Conservation (phyloP, 1,140 invertebrate genomes). For the Meloidogyne floridensis region DNA sequence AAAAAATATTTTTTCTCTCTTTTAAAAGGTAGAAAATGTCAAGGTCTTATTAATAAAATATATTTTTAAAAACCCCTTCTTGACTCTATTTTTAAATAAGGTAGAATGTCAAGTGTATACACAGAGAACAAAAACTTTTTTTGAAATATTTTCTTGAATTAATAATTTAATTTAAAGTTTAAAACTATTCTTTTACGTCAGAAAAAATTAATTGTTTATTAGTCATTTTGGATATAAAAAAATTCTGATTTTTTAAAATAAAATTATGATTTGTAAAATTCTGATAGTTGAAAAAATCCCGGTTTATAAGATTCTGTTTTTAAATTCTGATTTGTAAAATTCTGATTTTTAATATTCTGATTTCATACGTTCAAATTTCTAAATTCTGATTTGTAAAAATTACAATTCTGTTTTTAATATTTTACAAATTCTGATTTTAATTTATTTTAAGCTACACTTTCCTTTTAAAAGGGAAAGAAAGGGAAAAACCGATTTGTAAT, state of each 20-base stretch:
- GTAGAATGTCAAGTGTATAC: background rate
- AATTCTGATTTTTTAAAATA: too few species aligned
- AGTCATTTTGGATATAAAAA: too few species aligned
- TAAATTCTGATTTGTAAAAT: background rate
- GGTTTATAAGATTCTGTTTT: too few species aligned
- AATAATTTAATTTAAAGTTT: too few species aligned
- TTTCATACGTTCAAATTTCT: too few species aligned
- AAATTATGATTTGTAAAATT: too few species aligned
- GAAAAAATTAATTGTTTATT: too few species aligned
- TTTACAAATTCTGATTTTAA: background rate
- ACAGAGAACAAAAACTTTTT: background rate
- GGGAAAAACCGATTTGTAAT: background rate
- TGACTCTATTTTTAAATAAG: background rate
- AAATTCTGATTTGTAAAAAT: background rate
- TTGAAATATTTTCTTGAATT: background rate
- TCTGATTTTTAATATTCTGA: background rate
- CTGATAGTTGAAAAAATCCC: too few species aligned
- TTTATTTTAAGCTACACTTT: background rate
- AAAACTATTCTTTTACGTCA: too few species aligned
- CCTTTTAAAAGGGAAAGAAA: background rate
- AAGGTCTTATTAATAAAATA: background rate
- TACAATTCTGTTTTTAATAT: background rate
- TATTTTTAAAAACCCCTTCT: background rate
- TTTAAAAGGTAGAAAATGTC: conserved; percentile 5
- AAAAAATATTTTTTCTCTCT: background rate